These are phyloP conservation scores for Benitochromis conjunctus DNA, from an alignment of 2,113 vertebrate genomes.

Conservation along the genomic window DNA sequence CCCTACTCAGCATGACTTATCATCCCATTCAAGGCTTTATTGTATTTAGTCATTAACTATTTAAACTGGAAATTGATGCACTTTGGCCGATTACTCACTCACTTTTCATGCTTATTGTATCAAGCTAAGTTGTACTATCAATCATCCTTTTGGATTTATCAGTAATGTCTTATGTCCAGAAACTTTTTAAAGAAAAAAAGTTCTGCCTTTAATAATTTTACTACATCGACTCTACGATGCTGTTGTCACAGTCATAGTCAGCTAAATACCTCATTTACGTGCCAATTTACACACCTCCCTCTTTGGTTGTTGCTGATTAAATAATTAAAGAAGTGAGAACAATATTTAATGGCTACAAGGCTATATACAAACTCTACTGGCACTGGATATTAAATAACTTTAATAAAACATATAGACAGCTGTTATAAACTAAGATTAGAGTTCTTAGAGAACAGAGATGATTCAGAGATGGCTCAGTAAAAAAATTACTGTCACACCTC, in stretches of 20 bases:
- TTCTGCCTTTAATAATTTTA: neutral
- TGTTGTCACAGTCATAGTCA: neutral
- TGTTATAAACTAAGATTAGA: slow-evolving; percentile 38
- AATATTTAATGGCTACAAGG: neutral
- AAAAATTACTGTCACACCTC: slow-evolving; percentile 3
- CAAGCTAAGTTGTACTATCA: neutral
- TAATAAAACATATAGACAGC: slow-evolving; percentile 38
- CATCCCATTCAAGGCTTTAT: neutral
- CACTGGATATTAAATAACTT: slow-evolving; percentile 26
- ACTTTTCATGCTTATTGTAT: neutral
- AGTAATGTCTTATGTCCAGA: neutral
- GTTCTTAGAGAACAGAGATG: slow-evolving; percentile 7
- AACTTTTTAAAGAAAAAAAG: neutral
- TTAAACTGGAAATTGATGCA: neutral
- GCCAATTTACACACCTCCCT: neutral
- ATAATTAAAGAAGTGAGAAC: slow-evolving; percentile 7
- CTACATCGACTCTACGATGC: neutral
- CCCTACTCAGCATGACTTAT: neutral
- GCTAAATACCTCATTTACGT: neutral
- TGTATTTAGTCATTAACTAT: neutral
- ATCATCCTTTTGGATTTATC: neutral
- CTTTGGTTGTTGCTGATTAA: neutral
- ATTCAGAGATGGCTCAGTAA: neutral
- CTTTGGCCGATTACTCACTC: neutral
- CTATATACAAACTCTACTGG: neutral